Percentiles rank a stretch among this genome's conserved stretches.
These are phyloP conservation scores for Chlorocebus sabaeus DNA, from an alignment of 2,113 vertebrate species.

Conservation along the genomic window DNA sequence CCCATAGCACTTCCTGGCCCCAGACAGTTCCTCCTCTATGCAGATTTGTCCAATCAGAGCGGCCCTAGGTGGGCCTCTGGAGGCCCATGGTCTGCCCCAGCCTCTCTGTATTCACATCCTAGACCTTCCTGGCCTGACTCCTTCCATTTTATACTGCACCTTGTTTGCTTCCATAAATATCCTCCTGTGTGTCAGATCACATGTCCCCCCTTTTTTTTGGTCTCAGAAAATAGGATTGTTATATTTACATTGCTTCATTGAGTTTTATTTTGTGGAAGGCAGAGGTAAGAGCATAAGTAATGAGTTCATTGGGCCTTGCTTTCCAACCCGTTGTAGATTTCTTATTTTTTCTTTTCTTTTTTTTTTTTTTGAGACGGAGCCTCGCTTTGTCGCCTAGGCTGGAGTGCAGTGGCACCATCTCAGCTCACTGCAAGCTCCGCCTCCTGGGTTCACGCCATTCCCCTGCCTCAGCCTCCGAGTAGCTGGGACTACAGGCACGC, in stretches of 20 bases:
- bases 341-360: background rate
- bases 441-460: too few species aligned
- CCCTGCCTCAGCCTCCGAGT: too few species aligned
- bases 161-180: background rate
- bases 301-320: background rate
- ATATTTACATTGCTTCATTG: background rate
- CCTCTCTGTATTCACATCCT: background rate
- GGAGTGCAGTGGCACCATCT: too few species aligned
- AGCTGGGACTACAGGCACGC: too few species aligned
- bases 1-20: background rate
- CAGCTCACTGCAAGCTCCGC: too few species aligned
- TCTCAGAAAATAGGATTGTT: background rate
- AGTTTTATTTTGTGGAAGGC: background rate
- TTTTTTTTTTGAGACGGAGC: too few species aligned
- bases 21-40: background rate
- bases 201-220: background rate
- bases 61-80: background rate
- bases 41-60: background rate
- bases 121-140: background rate
- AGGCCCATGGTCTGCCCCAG: background rate
- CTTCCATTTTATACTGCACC: background rate
- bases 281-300: background rate
- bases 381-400: too few species aligned
- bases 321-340: background rate
- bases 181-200: background rate